Base-by-base conservation (phyloP, 1,140 invertebrate species). In the Orussus abietinus region DNA sequence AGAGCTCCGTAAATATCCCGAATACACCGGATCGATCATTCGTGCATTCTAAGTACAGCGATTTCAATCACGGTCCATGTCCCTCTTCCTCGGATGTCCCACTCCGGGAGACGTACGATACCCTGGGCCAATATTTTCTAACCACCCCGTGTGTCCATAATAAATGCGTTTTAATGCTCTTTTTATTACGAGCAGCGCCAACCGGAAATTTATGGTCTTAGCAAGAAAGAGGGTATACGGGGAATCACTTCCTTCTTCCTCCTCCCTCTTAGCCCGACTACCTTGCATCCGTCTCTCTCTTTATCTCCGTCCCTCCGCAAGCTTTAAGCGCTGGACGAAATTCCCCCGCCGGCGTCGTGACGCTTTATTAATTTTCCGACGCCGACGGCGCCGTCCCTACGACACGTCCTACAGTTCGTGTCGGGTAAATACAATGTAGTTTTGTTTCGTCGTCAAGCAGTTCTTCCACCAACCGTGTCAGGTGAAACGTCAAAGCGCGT, bases 331-430 rank as follows among this genome's bases (percentile, higher is more conserved):
- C 38, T 30, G 34, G 31, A 43, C 15, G 33, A 22, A 55, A 52
- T 53, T 55, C 44, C 31, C 41, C 38, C 22, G 7, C 17, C 45
- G 35, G 20, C 42, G 34, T 47, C 41, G 30, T 31, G 45, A 50
- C 40, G 52, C 38, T 51, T 51, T 55, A 60, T 60, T 55, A 60
- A 58, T 57, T 60, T 49, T 35, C 42, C 43, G 33, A 38, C 46
- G 22, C 5, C 39, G 49, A 22, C 40, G 39, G 29, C 43, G 43
- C 31, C 41, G 38, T 42, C 6, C 12, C 25, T 17, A n/a, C 21
- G 17, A 11, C 6, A 5, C 6, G 34, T 31, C 4, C 15, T 6
- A 31, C 12, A 14, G 29, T 14, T 31, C 29, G n/a, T 13, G 29
- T 4, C 11, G n/a, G 29, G n/a, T n/a, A 31, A n/a, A 4, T n/a